A percentile compares a stretch with the other conserved stretches of the same genome.
Conservation (phyloP, 2,113 vertebrate genomes). For the Forbesichthys agassizii region DNA sequence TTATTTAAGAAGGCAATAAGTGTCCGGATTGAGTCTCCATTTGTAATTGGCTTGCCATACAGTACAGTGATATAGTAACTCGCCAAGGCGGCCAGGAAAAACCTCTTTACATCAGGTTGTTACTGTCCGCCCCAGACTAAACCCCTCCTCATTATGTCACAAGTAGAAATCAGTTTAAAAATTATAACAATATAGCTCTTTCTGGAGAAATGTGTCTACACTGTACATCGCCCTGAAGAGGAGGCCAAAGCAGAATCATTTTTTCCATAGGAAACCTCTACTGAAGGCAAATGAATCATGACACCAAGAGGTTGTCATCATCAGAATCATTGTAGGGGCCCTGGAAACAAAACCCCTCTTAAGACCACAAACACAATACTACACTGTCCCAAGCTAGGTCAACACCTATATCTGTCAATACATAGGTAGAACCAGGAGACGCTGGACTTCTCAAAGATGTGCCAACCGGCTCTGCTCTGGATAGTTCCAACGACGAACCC, state of each 20-base stretch:
- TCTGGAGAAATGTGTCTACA: conserved; percentile 81
- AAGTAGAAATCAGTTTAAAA: conserved; percentile 79
- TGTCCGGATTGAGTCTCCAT: conserved; percentile 77
- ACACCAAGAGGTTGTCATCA: conserved; percentile 66
- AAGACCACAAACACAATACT: conserved; percentile 62
- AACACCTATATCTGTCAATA: conserved; percentile 36
- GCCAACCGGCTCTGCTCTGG: conserved; percentile 50
- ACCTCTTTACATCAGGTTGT: conserved; percentile 48
- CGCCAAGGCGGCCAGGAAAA: conserved; percentile 67
- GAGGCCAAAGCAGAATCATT: conserved; percentile 82
- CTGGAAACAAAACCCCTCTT: conserved; percentile 69
- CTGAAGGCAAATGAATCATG: conserved; percentile 81
- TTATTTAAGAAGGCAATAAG: conserved; percentile 75
- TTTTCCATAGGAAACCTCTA: conserved; percentile 87
- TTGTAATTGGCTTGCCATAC: conserved; percentile 81
- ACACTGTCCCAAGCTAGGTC: conserved; percentile 42
- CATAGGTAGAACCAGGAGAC: conserved; percentile 25
- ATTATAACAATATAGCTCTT: conserved; percentile 77
- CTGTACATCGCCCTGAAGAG: conserved; percentile 84
- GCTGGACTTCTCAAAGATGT: conserved; percentile 47
- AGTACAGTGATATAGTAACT: conserved; percentile 81
- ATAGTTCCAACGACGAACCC: conserved; percentile 38
- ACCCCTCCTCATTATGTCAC: conserved; percentile 72
- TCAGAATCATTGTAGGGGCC: conserved; percentile 73
- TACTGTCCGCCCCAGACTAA: conserved; percentile 65